A percentile compares a stretch with the other conserved stretches of the same genome.
Conservation (phyloP, 35 echinoderm and acorn worm genomes). For the Eucidaris tribuloides region DNA sequence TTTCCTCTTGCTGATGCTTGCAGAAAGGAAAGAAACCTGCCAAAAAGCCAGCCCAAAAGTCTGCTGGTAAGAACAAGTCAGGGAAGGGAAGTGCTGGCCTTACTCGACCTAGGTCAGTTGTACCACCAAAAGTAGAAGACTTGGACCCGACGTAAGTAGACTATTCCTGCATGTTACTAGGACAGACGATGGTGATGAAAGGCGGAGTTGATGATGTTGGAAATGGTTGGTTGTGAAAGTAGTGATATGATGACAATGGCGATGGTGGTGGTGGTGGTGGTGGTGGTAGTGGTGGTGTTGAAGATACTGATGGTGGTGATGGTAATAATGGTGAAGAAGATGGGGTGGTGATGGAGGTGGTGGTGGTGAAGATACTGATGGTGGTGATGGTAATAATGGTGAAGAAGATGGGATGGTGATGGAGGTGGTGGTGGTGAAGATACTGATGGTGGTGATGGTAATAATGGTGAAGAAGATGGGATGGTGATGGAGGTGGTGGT, state of each 20-base stretch:
- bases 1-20: background rate
- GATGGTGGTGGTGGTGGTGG: too few relatives aligned
- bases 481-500: too few relatives aligned
- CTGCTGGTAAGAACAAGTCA: constrained; percentile 38
- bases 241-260: background rate
- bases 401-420: too few relatives aligned
- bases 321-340: too few relatives aligned
- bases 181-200: background rate
- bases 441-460: too few relatives aligned
- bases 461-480: too few relatives aligned
- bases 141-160: constrained; percentile 66
- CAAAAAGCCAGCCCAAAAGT: constrained; percentile 64
- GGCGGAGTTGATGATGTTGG: background rate
- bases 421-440: too few relatives aligned
- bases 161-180: background rate
- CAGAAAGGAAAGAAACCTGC: constrained; percentile 86
- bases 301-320: too few relatives aligned
- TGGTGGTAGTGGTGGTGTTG: too few relatives aligned
- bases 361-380: too few relatives aligned
- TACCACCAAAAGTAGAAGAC: constrained; percentile 76
- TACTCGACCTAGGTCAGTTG: constrained; percentile 47
- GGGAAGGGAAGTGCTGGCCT: constrained; percentile 41
- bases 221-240: background rate
- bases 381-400: too few relatives aligned
- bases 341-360: too few relatives aligned